Base-by-base conservation (phyloP, 2,113 vertebrate species). In the Pyxicephalus adspersus region DNA sequence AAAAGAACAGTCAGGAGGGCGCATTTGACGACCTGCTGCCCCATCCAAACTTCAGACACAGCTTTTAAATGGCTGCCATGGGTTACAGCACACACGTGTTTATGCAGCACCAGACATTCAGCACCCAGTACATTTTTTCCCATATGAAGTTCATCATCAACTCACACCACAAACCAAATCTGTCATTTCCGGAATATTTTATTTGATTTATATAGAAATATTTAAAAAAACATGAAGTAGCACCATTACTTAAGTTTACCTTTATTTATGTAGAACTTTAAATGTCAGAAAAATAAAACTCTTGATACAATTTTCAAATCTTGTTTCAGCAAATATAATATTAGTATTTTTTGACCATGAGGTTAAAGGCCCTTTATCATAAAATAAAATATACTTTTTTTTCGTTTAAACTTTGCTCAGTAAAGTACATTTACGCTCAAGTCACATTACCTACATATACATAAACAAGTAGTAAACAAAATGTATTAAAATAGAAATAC, bases 261-360 rank as follows among this genome's bases (percentile, higher is more conserved):
- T 94, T 97, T 94, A 97, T 97, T 96, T 96, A 96, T 97, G 95
- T 98, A 97, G 95, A 97, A 97, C 95, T 98, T 97, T 96, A 96
- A 97, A 97, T 96, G 96, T 98, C 97, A 98, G 95, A 99, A 99
- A 99, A 99, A 98, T 98, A 99, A 98, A 99, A 98, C 96, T 99
- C 97, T 99, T 96, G 94, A 98, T 98, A 98, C 96, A 97, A 96
- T 98, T 45, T 96, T 98, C 95, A 97, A 99, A 97, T 97, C 94
- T 98, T 95, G 95, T 98, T 93, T 97, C 96, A 97, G 95, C 96
- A 99, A 99, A 99, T 98, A 98, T 98, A 99, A 98, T 97, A 97
- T 98, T 98, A 97, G 96, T 96, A 96, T 99, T 74, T 38, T 38
- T 96, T 94, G 95, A 98, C 96, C 96, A 95, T 96, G 95, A 98